phyloP scores from a whole-genome alignment of 1,140 invertebrate species.

The Lepidotrigona ventralis region DNA sequence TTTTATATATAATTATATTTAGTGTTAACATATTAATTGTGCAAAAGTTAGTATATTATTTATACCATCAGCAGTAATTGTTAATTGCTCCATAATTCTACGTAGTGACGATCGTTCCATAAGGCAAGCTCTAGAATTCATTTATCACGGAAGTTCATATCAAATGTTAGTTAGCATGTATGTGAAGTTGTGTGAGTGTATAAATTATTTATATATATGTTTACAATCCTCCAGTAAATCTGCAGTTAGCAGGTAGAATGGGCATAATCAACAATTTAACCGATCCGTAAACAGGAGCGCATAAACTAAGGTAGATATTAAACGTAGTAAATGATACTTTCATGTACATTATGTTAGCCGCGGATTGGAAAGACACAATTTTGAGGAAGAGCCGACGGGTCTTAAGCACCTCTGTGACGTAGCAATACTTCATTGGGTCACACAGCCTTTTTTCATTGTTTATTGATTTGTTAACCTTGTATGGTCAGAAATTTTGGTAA shows the following conservation, averaged over 20 bases:
- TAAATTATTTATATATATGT: slow-evolving; percentile 56
- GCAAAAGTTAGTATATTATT: not conserved
- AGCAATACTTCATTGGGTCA: slow-evolving; percentile 75
- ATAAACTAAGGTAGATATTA: slow-evolving; percentile 41
- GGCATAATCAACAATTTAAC: slow-evolving; percentile 81
- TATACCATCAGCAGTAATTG: slow-evolving; percentile 20
- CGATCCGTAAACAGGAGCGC: slow-evolving; percentile 68
- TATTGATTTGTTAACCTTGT: slow-evolving; percentile 68
- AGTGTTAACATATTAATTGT: not conserved
- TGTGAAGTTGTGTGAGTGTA: not conserved
- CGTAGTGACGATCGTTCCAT: not conserved
- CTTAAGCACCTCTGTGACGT: slow-evolving; percentile 76
- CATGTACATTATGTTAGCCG: slow-evolving; percentile 69
- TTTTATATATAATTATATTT: not conserved
- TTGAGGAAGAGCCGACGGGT: slow-evolving; percentile 80
- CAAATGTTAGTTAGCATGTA: not conserved
- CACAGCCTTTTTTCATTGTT: slow-evolving; percentile 73
- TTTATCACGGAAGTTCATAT: not conserved
- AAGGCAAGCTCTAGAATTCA: not conserved
- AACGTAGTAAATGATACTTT: slow-evolving; percentile 33
- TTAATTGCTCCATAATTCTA: not conserved
- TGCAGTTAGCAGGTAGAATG: slow-evolving; percentile 75
- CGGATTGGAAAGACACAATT: slow-evolving; percentile 80
- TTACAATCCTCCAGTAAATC: slow-evolving; percentile 48
- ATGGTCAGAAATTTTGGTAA: slow-evolving; percentile 71